Evolutionary conservation across 1,140 invertebrate genomes (phyloP), one percentile per base, ranked within the genome.

Genomic region (Hylaeus volcanicus): DNA sequence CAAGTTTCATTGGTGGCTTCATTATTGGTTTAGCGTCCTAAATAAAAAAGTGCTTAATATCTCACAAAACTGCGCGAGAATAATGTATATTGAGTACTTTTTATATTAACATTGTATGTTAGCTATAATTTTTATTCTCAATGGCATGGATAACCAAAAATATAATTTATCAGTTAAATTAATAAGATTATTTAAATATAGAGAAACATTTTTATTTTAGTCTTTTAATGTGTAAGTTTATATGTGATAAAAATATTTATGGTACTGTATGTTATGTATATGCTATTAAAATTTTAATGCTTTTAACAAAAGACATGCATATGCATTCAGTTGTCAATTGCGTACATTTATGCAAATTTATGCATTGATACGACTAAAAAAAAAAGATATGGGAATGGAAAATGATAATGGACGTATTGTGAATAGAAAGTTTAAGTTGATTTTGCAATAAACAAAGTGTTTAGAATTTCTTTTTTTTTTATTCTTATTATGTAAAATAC

Each of bases 1-100:
- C 96, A 91, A 96, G 97, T 92, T 98, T 97, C 95, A 94, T 96
- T 92, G 97, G 97, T 91, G 97, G 97, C 91, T 97, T 98, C 93
- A 95, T 98, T 88, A 95, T 98, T 92, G 97, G 97, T 86, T 93
- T 97, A 91, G 96, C 96, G 71, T 96, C 95, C 73, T 95, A 71
- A 89, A 83, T 79, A 51, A 79, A 56, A 71, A 70, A 76, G 69
- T 64, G 64, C 61, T 63, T 79, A 43, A 64, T 82, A 81, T 82
- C 84, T 48, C 82, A 86, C 3, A 41, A 77, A 65, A 79, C 79
- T 64, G 8, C 48, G 11, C 69, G 69, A 11, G 1, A 56, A 81
- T 14, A 41, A 11, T 81, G 60, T 83, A 76, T 81, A 68, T 63
- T 68, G 53, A 14, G 41, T 60, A 78, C 14, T 71, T 61, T 71